These are phyloP conservation scores for Ostrea edulis DNA, from an alignment of 1,140 invertebrate genomes.

Conservation along the genomic window DNA sequence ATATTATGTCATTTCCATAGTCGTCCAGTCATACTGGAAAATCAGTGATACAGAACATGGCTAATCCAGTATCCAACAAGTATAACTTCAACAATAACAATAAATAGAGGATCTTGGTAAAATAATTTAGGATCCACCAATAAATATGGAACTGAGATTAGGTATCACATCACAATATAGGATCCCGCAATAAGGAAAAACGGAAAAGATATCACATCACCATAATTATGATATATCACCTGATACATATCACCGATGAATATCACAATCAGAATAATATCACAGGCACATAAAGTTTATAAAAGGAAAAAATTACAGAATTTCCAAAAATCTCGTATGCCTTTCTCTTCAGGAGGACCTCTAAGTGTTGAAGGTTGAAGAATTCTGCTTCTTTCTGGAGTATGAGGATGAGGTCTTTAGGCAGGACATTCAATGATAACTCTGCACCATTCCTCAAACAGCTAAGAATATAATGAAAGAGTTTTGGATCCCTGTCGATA, in stretches of 20 bases:
- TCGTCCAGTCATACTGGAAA: not conserved
- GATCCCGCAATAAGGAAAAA: too few relatives aligned
- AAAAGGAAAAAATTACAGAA: not conserved
- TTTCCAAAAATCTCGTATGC: not conserved
- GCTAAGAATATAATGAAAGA: slow-evolving; percentile 1
- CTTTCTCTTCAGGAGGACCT: not conserved
- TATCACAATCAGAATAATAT: not conserved
- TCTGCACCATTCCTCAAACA: slow-evolving; percentile 11
- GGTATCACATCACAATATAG: too few relatives aligned
- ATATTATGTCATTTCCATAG: not conserved
- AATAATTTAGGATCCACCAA: too few relatives aligned
- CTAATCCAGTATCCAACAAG: not conserved
- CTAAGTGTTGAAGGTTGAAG: not conserved
- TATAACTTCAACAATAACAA: too few relatives aligned
- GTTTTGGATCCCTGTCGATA: not conserved
- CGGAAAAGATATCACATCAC: too few relatives aligned
- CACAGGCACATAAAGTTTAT: not conserved
- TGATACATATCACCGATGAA: not conserved
- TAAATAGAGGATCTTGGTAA: too few relatives aligned
- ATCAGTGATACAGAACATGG: not conserved
- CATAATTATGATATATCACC: not conserved
- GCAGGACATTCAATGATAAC: not conserved
- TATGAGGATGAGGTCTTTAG: not conserved
- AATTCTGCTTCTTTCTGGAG: not conserved
- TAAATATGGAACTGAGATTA: too few relatives aligned